A percentile compares a stretch with the other conserved stretches of the same genome.
These are phyloP conservation scores for Adineta ricciae DNA, from an alignment of 2,888 invertebrate genomes.

Conservation along the genomic window DNA sequence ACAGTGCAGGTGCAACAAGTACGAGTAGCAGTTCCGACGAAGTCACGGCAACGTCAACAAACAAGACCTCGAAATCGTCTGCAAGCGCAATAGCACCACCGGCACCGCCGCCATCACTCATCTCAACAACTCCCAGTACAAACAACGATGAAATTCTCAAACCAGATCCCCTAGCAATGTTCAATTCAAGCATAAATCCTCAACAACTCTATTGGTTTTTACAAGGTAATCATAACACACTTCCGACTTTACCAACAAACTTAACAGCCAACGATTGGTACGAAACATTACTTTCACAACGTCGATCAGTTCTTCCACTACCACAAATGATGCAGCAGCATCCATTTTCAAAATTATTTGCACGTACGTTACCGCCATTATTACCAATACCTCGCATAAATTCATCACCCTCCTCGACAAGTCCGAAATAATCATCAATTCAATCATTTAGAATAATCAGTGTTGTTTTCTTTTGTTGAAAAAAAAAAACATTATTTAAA, in stretches of 20 bases:
- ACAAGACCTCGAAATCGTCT: background rate
- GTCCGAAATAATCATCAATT: background rate
- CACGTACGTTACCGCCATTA: constrained; percentile 1
- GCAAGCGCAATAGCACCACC: background rate
- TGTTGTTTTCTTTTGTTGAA: background rate
- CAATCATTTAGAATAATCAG: background rate
- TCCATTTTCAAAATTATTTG: constrained; percentile 20
- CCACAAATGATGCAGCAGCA: background rate
- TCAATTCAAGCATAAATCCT: background rate
- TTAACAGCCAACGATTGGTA: background rate
- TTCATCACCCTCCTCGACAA: background rate
- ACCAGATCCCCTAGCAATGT: background rate
- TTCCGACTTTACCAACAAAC: background rate
- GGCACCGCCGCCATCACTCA: background rate
- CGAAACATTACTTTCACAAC: background rate
- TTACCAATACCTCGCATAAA: background rate
- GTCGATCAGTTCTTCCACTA: background rate
- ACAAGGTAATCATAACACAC: background rate
- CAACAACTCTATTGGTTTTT: constrained; percentile 8
- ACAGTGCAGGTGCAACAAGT: constrained; percentile 1
- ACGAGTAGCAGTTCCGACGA: background rate
- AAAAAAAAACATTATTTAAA: background rate
- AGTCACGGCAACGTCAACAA: background rate
- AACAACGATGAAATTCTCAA: background rate
- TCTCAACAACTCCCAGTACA: no score